Percentiles rank a stretch among this genome's conserved stretches.
Evolutionary conservation across 2,888 invertebrate genomes (phyloP).

Genomic region (Sesia apiformis): DNA sequence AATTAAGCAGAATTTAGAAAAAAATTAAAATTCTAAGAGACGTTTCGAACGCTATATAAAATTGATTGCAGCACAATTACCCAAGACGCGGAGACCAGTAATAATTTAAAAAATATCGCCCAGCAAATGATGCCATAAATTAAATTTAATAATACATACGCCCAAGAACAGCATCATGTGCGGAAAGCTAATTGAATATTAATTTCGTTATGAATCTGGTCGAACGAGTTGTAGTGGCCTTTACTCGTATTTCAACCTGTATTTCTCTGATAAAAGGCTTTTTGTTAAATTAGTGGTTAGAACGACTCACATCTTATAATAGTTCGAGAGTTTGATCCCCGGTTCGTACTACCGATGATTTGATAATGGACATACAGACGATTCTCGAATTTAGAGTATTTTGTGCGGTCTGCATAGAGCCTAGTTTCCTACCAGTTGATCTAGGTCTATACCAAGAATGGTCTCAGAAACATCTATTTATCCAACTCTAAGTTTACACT

Average conservation of each 20-base stretch:
- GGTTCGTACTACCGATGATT: no score
- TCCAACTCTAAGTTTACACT: no score
- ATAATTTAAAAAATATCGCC: constrained; percentile 68
- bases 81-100: constrained; percentile 47
- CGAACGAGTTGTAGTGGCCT: constrained; percentile 45
- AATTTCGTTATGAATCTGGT: constrained; percentile 71
- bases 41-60: constrained; percentile 28
- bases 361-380: no score
- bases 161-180: constrained; percentile 68
- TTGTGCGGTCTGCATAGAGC: no score
- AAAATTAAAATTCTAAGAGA: constrained; percentile 13
- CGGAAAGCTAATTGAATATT: constrained; percentile 75
- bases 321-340: no score
- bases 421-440: no score
- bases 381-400: no score
- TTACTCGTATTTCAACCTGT: constrained; percentile 60
- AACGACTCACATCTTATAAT: no score
- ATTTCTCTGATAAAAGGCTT: background rate
- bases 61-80: constrained; percentile 50
- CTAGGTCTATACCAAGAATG: no score
- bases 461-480: no score
- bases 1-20: constrained; percentile 5
- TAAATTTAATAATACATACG: constrained; percentile 70
- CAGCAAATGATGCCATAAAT: constrained; percentile 72
- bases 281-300: no score